Conservation (phyloP, 2,888 invertebrate species). For the Adelphocoris suturalis region DNA sequence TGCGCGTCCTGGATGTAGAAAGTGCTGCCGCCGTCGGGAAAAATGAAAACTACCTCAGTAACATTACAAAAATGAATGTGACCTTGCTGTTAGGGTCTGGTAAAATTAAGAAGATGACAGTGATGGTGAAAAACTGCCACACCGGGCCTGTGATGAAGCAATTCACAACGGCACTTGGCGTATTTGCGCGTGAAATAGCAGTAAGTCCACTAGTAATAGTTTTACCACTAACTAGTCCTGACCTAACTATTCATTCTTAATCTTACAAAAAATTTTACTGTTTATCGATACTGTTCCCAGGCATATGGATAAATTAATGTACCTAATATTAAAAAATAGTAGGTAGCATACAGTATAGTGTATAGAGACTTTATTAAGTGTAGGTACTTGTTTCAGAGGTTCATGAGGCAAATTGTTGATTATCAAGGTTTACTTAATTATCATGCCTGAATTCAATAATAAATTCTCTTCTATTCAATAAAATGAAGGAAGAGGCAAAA, state of each 20-base stretch:
- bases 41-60: slow-evolving; percentile 70
- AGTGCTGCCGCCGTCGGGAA: slow-evolving; percentile 53
- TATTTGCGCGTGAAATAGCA: slow-evolving; percentile 71
- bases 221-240: neutral
- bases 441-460: no score
- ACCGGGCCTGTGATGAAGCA: neutral
- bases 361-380: no score
- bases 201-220: slow-evolving; percentile 45
- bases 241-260: neutral
- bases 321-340: no score
- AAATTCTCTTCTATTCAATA: no score
- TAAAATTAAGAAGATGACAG: neutral
- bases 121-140: slow-evolving; percentile 49
- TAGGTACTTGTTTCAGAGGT: no score
- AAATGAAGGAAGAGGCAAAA: no score
- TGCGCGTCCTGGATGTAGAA: neutral
- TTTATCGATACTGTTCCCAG: no score
- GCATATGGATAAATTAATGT: no score
- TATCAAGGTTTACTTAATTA: no score
- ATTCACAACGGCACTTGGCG: neutral
- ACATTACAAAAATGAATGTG: slow-evolving; percentile 20
- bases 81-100: slow-evolving; percentile 64
- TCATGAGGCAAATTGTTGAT: no score
- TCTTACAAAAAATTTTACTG: no score
- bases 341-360: no score